Evolutionary conservation across 2,888 invertebrate genomes (phyloP), one percentile per base, ranked within the genome.

Genomic region (Flexamia atlantica): DNA sequence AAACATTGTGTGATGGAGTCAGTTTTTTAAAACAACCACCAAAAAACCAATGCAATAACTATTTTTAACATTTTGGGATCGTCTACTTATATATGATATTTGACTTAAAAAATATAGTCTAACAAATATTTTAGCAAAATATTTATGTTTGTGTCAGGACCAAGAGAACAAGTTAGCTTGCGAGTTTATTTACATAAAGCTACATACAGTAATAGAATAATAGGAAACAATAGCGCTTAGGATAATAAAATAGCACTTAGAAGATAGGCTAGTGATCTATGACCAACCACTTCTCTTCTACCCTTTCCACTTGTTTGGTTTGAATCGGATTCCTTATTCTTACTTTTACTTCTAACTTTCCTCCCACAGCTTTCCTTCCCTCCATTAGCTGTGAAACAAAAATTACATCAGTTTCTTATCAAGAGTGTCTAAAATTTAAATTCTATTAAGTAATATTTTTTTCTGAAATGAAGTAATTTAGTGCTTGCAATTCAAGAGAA

Each of bases 281-380:
- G 81, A 97, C 93, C 14, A 99, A 93, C 99, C 99, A 99, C 89
- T 97, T 97, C 89, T 98, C 98, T 84, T 95, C 95, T 36, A 95
- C 93, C 89, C 95, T 95, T 89, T 97, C 97, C 9, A 98, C 94
- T 90, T 98, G 97, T 88, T 97, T 97, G n/a, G 94, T 94, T 50
- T 95, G 90, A 79, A 99, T 92, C 0, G 99, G 98, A 88, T 97
- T 96, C 84, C 98, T 93, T 25, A 98, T 92, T 83, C 97, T 94
- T 79, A 98, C 90, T 90, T 96, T 97, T 0, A 98, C 93, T 90
- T 99, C 99, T 84, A 99, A 88, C 88, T 98, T 97, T 0, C 98
- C 98, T 20, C 98, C 98, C 10, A 95, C 94, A 17, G 95, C 91
- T 87, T 96, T 96, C 30, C 98, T 93, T 0, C 98, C 98, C 86